A percentile compares a stretch with the other conserved stretches of the same genome.
Evolutionary conservation across 2,113 vertebrate genomes (phyloP).

Genomic region (Eulacestoma nigropectus): DNA sequence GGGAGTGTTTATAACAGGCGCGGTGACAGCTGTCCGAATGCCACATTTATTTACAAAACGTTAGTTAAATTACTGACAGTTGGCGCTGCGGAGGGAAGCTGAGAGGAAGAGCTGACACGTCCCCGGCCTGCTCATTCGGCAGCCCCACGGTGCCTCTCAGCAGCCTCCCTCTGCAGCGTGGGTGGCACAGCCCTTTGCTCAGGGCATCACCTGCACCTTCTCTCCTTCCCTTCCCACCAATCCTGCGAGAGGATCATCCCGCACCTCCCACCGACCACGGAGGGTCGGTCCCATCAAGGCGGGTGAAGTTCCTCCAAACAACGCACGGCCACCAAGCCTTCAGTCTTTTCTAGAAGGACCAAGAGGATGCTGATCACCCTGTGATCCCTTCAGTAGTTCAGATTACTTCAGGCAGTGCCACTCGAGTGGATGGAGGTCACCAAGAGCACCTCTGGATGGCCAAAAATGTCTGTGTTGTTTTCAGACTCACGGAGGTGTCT

Average conservation of each 20-base stretch:
- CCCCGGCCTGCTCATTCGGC: neutral
- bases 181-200: neutral
- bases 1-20: slow-evolving; percentile 66
- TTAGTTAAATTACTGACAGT: slow-evolving; percentile 77
- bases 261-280: fast-evolving
- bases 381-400: neutral
- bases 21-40: slow-evolving; percentile 74
- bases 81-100: slow-evolving; percentile 58
- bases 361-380: neutral
- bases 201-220: neutral
- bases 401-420: neutral
- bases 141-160: neutral
- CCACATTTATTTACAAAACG: slow-evolving; percentile 77
- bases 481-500: neutral
- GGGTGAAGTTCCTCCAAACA: neutral
- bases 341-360: neutral
- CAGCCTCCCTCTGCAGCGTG: neutral
- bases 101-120: slow-evolving; percentile 63
- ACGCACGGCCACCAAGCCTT: fast-evolving
- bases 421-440: neutral
- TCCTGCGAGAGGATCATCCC: fast-evolving
- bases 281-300: neutral
- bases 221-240: neutral
- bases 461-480: neutral
- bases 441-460: neutral